Conservation (phyloP, 1,140 invertebrate genomes). For the Scaptomyza montana region DNA sequence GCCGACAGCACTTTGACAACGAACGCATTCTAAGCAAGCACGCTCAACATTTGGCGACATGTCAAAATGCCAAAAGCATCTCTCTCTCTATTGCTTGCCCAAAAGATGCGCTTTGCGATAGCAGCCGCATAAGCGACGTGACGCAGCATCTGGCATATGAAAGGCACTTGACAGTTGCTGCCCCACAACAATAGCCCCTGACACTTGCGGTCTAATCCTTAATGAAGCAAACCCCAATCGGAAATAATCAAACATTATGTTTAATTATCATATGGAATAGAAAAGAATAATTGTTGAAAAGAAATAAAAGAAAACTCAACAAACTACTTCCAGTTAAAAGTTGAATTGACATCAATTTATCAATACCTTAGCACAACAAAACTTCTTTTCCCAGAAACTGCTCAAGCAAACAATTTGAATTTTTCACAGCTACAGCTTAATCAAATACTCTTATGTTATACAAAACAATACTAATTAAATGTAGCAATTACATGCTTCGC, state of each 20-base stretch:
- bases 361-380: no score
- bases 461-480: background rate
- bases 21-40: slow-evolving; percentile 77
- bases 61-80: slow-evolving; percentile 75
- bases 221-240: background rate
- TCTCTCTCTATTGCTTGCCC: slow-evolving; percentile 20
- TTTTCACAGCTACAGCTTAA: no score
- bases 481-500: background rate
- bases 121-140: slow-evolving; percentile 10
- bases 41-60: slow-evolving; percentile 76
- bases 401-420: no score
- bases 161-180: slow-evolving; percentile 45
- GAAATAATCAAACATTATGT: background rate
- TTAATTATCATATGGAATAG: no score
- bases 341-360: no score
- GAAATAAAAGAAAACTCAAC: no score
- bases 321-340: no score
- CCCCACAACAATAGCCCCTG: slow-evolving; percentile 5
- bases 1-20: slow-evolving; percentile 78
- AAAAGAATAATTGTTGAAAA: no score
- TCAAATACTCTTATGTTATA: background rate
- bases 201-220: background rate
- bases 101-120: slow-evolving; percentile 73
- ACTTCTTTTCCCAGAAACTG: no score
- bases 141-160: slow-evolving; percentile 33